Evolutionary conservation across 2,797 vertebrate genomes (phyloP).

Genomic region (Anisognathus igniventris): DNA sequence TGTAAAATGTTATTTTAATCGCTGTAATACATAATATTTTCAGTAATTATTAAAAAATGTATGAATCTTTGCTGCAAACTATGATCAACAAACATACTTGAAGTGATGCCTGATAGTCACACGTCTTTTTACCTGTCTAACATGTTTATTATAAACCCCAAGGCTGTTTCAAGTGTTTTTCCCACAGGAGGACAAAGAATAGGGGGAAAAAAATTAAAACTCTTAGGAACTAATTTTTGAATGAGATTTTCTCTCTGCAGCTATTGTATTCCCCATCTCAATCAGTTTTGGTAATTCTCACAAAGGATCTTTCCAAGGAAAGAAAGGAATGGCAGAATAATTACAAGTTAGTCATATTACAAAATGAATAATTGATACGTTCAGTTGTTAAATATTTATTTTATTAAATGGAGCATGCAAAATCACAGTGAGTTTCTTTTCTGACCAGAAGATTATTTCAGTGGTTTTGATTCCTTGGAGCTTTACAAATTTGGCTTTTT

Average conservation of each 20-base stretch:
- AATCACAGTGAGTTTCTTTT: neutral
- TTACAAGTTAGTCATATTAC: neutral
- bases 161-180: neutral
- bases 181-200: neutral
- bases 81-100: neutral
- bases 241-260: neutral
- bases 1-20: neutral
- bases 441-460: neutral
- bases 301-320: neutral
- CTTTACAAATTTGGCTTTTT: neutral
- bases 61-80: neutral
- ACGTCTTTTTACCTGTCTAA: neutral
- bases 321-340: constrained; percentile 7
- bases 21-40: neutral
- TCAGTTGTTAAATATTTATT: constrained; percentile 56
- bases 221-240: neutral
- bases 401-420: constrained; percentile 39
- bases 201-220: rapidly evolving
- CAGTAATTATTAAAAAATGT: neutral
- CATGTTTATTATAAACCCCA: neutral
- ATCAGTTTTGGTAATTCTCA: neutral
- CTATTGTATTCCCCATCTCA: neutral
- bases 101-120: neutral
- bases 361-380: constrained; percentile 47
- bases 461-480: neutral